These are phyloP conservation scores for Strigamia crassipes DNA, from an alignment of 2,888 invertebrate genomes.

Conservation along the genomic window DNA sequence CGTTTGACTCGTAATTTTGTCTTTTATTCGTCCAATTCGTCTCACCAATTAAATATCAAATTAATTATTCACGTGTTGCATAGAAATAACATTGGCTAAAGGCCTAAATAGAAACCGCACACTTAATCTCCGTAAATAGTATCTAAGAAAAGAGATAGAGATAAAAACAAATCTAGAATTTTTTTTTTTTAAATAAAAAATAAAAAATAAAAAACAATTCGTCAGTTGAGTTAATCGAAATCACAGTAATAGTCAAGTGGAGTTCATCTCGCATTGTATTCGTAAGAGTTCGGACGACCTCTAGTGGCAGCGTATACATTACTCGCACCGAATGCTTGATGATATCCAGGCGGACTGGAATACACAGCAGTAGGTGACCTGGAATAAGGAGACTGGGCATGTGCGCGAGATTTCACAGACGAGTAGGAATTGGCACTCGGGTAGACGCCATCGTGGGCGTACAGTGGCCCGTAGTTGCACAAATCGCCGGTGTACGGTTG, in stretches of 20 bases:
- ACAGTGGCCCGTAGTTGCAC: conserved; percentile 71
- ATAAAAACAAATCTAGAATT: conserved; percentile 3
- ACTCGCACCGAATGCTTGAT: conserved; percentile 48
- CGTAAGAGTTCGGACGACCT: conserved; percentile 50
- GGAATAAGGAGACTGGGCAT: conserved; percentile 42
- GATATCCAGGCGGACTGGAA: conserved; percentile 47
- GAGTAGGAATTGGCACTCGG: conserved; percentile 55
- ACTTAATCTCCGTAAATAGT: conserved; percentile 23
- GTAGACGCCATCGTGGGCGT: conserved; percentile 57
- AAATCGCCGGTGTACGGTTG: conserved; percentile 70
- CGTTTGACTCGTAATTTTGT: background rate
- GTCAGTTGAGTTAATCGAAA: no score
- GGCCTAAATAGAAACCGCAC: background rate
- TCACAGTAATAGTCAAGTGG: background rate
- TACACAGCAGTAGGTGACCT: conserved; percentile 49
- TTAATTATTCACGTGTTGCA: background rate
- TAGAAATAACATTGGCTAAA: background rate
- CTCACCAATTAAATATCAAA: conserved; percentile 23
- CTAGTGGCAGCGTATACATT: conserved; percentile 47
- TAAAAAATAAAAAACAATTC: conserved; percentile 18
- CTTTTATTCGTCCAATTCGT: background rate
- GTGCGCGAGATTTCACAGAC: conserved; percentile 49
- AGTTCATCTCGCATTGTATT: conserved; percentile 50
- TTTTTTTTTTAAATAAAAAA: no score
- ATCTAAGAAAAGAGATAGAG: background rate